Conservation (phyloP, 2,888 invertebrate genomes). For the Erebia ligea region DNA sequence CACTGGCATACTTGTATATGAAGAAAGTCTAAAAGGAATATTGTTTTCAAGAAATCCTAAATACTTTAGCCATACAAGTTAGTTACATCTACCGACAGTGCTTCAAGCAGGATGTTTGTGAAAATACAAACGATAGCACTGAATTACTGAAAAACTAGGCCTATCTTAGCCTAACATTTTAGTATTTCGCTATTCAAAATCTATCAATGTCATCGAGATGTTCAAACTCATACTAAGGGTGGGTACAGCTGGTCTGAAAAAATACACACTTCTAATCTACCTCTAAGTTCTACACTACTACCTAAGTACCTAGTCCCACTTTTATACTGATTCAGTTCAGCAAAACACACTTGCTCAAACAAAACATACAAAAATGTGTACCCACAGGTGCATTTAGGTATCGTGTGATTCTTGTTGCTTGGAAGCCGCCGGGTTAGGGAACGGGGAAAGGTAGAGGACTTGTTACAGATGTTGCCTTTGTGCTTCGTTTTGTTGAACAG, state of each 20-base stretch:
- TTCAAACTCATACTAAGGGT: not conserved
- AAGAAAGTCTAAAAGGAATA: not conserved
- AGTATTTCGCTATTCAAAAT: too few relatives aligned
- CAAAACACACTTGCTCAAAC: constrained; percentile 9
- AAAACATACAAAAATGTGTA: constrained; percentile 29
- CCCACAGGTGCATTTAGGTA: constrained; percentile 66
- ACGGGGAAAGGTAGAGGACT: constrained; percentile 73
- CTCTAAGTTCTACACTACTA: constrained; percentile 1
- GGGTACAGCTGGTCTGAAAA: not conserved
- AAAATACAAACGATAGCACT: too few relatives aligned
- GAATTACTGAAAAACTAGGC: too few relatives aligned
- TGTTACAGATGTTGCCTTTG: constrained; percentile 64
- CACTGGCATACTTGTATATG: not conserved
- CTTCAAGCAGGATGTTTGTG: too few relatives aligned
- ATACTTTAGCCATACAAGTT: too few relatives aligned
- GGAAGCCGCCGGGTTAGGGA: constrained; percentile 59
- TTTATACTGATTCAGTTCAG: not conserved
- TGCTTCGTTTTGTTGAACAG: constrained; percentile 70
- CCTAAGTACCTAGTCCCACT: not conserved
- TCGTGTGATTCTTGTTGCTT: constrained; percentile 74
- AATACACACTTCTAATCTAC: constrained; percentile 8
- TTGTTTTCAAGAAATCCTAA: not conserved
- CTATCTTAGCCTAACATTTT: too few relatives aligned
- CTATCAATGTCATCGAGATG: too few relatives aligned
- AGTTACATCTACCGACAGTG: too few relatives aligned